phyloP scores from a whole-genome alignment of 2,113 vertebrate genomes.

The Oceanodroma tethys region DNA sequence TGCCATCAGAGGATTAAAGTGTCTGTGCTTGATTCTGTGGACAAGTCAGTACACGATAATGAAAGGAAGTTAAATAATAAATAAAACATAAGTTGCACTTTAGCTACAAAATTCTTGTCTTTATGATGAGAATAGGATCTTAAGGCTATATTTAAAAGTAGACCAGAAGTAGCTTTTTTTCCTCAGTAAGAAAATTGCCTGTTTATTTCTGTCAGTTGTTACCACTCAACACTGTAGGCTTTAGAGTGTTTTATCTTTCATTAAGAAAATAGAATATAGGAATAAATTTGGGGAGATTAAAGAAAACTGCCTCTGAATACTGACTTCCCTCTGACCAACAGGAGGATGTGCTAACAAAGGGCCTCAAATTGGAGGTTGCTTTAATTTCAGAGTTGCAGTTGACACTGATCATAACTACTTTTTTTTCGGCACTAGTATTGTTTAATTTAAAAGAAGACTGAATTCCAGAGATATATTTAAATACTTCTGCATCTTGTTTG shows the following conservation, averaged over 20 bases:
- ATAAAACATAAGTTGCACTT: conserved; percentile 56
- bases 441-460: conserved; percentile 3
- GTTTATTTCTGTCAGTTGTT: neutral
- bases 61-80: conserved; percentile 58
- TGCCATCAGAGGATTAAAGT: conserved; percentile 35
- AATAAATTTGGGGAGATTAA: neutral
- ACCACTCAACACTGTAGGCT: neutral
- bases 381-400: neutral
- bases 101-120: conserved; percentile 33
- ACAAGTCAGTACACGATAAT: conserved; percentile 42
- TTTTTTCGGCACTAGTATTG: neutral
- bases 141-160: conserved; percentile 28
- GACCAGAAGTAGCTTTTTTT: neutral
- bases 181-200: neutral
- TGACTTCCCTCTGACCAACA: neutral
- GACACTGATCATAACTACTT: neutral
- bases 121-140: conserved; percentile 21
- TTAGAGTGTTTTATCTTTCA: neutral
- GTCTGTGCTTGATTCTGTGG: conserved; percentile 31
- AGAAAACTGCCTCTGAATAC: neutral
- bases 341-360: neutral
- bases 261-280: neutral
- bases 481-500: conserved; percentile 52
- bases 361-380: neutral
- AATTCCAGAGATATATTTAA: conserved; percentile 23